Conservation (phyloP, 1,140 invertebrate species). For the Chrysoperla carnea region DNA sequence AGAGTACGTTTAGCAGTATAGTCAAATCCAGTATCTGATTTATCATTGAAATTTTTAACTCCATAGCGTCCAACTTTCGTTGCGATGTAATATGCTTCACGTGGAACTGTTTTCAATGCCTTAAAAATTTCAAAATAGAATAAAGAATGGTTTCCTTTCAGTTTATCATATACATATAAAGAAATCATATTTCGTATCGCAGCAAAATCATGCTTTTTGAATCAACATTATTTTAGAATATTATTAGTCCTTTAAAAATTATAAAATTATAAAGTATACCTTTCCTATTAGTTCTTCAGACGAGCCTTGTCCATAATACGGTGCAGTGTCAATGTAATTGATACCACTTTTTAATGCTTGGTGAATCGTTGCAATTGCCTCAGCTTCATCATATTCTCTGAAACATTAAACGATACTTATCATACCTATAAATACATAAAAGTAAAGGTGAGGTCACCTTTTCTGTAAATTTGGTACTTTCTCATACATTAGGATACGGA, state of each 20-base stretch:
- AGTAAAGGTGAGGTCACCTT: too few relatives aligned
- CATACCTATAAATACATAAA: too few relatives aligned
- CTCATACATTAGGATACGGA: too few relatives aligned
- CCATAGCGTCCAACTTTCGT: conserved; percentile 86
- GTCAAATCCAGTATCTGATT: conserved; percentile 59
- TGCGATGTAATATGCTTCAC: conserved; percentile 72
- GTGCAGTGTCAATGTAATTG: conserved; percentile 83
- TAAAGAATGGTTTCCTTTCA: too few relatives aligned
- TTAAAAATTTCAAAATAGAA: too few relatives aligned
- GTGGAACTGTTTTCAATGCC: conserved; percentile 61
- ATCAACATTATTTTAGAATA: too few relatives aligned
- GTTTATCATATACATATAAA: too few relatives aligned
- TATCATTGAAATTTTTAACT: conserved; percentile 25
- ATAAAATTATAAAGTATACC: conserved; percentile 25
- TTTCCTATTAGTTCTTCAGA: conserved; percentile 68
- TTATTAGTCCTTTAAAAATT: too few relatives aligned
- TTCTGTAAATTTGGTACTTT: too few relatives aligned
- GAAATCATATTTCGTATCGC: too few relatives aligned
- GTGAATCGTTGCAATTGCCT: conserved; percentile 49
- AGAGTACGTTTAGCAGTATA: conserved; percentile 60
- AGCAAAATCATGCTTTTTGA: too few relatives aligned
- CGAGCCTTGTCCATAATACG: conserved; percentile 78
- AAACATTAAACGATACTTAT: conserved; percentile 13
- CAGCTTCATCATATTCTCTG: conserved; percentile 33
- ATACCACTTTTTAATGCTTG: conserved; percentile 59